Percentiles rank a stretch among this genome's conserved stretches.
Conservation (phyloP, 2,113 vertebrate species). For the Phylloscopus whistleri region DNA sequence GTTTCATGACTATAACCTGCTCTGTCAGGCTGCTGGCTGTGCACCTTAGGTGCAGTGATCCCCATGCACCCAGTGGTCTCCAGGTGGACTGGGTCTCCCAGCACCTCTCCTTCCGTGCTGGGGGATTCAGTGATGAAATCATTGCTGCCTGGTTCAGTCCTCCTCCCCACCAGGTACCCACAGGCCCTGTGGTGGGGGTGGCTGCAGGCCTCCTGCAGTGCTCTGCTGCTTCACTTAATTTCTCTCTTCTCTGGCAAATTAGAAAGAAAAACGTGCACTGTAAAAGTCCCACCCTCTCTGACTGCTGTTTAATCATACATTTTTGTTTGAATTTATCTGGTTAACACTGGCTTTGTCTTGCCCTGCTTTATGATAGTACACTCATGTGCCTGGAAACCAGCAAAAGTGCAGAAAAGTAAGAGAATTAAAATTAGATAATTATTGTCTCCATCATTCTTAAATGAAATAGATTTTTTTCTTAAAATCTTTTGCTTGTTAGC, state of each 20-base stretch:
- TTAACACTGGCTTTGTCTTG: not conserved
- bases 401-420: not conserved
- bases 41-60: not conserved
- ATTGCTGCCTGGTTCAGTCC: not conserved
- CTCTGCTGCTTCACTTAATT: not conserved
- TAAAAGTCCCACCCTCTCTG: not conserved
- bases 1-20: not conserved
- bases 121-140: not conserved
- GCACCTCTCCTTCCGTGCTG: not conserved
- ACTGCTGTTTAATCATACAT: accelerated
- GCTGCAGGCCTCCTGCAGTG: not conserved
- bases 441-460: not conserved
- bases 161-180: not conserved
- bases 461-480: not conserved
- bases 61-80: not conserved
- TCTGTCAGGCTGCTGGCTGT: not conserved
- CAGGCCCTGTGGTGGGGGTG: accelerated
- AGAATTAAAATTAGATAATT: not conserved
- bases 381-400: not conserved
- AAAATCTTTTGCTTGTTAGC: not conserved
- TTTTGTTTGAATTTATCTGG: not conserved
- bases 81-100: not conserved
- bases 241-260: not conserved
- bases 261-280: not conserved
- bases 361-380: not conserved